phyloP scores from a whole-genome alignment of 1,140 invertebrate species.

The Scaptomyza pallida region DNA sequence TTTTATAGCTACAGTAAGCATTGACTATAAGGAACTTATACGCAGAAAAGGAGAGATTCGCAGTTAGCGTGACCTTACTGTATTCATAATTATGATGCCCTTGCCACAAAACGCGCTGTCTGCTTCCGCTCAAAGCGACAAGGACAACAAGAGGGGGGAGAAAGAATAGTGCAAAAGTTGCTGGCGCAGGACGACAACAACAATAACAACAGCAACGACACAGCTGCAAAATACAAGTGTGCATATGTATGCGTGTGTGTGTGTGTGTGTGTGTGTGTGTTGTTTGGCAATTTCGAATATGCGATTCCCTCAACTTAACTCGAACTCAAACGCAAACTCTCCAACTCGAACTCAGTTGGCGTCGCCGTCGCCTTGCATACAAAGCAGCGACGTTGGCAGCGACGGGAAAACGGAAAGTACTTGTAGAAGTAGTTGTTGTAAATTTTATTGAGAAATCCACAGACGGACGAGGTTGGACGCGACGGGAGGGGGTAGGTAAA shows the following conservation, averaged over 20 bases:
- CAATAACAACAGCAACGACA: neutral
- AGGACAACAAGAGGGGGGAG: neutral
- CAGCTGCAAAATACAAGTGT: neutral
- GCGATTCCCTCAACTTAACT: constrained; percentile 45
- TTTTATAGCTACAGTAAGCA: neutral
- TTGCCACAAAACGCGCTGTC: constrained; percentile 17
- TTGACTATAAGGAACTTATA: too few relatives aligned
- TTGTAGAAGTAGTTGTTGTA: constrained; percentile 39
- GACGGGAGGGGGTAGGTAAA: constrained; percentile 46
- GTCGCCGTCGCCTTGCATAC: constrained; percentile 47
- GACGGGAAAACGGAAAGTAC: constrained; percentile 67
- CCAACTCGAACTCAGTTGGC: neutral
- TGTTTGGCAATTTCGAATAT: constrained; percentile 46
- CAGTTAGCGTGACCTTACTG: neutral
- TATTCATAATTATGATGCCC: constrained; percentile 66
- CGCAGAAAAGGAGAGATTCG: too few relatives aligned
- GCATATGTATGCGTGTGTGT: too few relatives aligned
- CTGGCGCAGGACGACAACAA: neutral
- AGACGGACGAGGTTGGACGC: neutral
- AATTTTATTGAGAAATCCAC: constrained; percentile 71
- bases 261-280: too few relatives aligned
- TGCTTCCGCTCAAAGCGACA: constrained; percentile 51
- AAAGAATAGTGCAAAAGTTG: neutral
- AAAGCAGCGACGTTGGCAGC: constrained; percentile 38
- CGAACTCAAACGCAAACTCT: neutral